Percentiles rank a stretch among this genome's conserved stretches.
Evolutionary conservation across 2,113 vertebrate genomes (phyloP).

Genomic region (Ameiurus melas): DNA sequence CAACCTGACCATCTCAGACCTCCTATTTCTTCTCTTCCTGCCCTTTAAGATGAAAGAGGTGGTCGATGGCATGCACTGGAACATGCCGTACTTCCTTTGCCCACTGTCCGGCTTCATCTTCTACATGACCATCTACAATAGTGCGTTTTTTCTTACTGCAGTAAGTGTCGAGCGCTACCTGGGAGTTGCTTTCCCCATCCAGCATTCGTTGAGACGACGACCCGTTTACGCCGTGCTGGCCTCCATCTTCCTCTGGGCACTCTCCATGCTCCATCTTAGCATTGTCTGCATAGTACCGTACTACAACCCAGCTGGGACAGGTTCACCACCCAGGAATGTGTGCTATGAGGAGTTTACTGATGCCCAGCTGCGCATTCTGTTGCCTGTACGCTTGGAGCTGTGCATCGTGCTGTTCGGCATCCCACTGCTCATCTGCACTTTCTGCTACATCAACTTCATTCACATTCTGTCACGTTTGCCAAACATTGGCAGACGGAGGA

Average conservation of each 20-base stretch:
- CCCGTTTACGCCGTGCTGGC: slow-evolving; percentile 68
- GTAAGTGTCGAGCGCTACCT: slow-evolving; percentile 87
- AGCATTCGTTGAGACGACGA: slow-evolving; percentile 72
- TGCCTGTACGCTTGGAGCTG: slow-evolving; percentile 80
- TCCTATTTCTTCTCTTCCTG: slow-evolving; percentile 83
- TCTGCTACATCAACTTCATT: slow-evolving; percentile 78
- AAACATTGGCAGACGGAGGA: slow-evolving; percentile 68
- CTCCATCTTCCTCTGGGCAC: slow-evolving; percentile 77
- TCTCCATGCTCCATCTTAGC: slow-evolving; percentile 76
- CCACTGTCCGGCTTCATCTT: slow-evolving; percentile 79
- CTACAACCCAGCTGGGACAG: slow-evolving; percentile 24
- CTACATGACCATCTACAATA: slow-evolving; percentile 89
- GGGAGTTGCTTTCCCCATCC: slow-evolving; percentile 83
- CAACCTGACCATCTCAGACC: slow-evolving; percentile 84
- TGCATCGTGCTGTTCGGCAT: slow-evolving; percentile 79
- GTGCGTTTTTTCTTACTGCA: slow-evolving; percentile 81
- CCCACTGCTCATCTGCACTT: slow-evolving; percentile 75
- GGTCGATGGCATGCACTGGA: slow-evolving; percentile 68
- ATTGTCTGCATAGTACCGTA: slow-evolving; percentile 77
- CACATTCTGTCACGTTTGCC: slow-evolving; percentile 69
- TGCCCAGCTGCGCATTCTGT: slow-evolving; percentile 70
- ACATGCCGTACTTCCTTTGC: slow-evolving; percentile 72
- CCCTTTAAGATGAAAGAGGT: slow-evolving; percentile 85
- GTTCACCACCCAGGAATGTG: slow-evolving; percentile 20
- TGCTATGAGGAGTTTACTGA: slow-evolving; percentile 77